Evolutionary conservation across 2,797 vertebrate genomes (phyloP), one percentile per base, ranked within the genome.

Genomic region (Huso huso): DNA sequence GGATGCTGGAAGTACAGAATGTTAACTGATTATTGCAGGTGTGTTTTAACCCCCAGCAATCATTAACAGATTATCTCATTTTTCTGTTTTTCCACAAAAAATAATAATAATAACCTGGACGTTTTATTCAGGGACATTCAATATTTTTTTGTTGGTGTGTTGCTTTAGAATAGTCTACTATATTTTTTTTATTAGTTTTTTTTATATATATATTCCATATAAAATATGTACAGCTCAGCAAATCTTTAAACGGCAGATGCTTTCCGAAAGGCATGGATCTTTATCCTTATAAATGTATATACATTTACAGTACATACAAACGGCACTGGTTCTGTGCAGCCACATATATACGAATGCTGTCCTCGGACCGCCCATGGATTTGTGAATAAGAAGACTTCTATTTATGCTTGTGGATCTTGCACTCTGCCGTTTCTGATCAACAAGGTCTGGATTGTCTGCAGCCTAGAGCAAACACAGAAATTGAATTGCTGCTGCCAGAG

Each of bases 41-140:
- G 6, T 62, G 50, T 18, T 60, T 64, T 51, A 61, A 49, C 64
- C 62, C 63, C 53, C 61, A 62, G 51, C 52, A 57, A 15, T 60
- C 51, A 50, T 64, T 61, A 48, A 61, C 57, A 37, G 61, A 63
- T 18, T 61, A 51, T 13, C 51, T 61, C 51, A 15, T 60, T 55
- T 49, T 61, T 37, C 23, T 37, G 23, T 67, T 9, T 57, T 49
- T 48, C 50, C 8, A 49, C 65, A 66, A 10, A 66, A 18, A 65
- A 48, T 18, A 18, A 18, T 18, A 18, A 18, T 12, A 15, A 51
- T 11, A 48, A 10, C 13, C 55, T 48, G 18, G 48, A 2, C 12
- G 51, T 48, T 53, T 66, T 58, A 67, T 66, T 68, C 70, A 67
- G 55, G 62, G 65, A 61, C 62, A 67, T 64, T 57, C 55, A 64